phyloP scores from a whole-genome alignment of 2,797 vertebrate genomes.

The Sebastiscus tertius region DNA sequence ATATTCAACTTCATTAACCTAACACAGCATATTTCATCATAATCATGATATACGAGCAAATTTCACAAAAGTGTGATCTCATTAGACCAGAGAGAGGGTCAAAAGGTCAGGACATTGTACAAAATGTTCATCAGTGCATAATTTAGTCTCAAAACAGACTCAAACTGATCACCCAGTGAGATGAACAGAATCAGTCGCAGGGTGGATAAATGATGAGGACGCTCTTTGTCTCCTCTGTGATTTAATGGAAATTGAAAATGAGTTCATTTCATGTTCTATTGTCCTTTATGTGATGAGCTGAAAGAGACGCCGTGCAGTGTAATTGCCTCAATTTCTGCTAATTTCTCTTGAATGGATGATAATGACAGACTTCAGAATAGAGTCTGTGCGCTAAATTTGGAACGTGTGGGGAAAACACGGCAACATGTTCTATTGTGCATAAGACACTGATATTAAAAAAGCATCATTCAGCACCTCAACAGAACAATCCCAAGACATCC shows the following conservation, averaged over 20 bases:
- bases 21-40: background rate
- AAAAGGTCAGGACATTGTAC: background rate
- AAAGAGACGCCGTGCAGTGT: background rate
- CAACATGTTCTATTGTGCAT: too few species aligned
- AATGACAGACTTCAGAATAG: conserved; percentile 21
- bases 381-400: conserved; percentile 1
- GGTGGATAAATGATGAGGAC: background rate
- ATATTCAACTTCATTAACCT: background rate
- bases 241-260: conserved; percentile 50
- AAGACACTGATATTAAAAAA: background rate
- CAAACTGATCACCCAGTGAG: background rate
- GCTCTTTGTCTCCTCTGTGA: conserved; percentile 11
- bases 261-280: conserved; percentile 41
- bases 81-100: background rate
- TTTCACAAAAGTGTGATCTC: background rate
- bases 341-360: conserved; percentile 32
- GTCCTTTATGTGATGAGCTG: conserved; percentile 49
- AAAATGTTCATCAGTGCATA: background rate
- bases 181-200: background rate
- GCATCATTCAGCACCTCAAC: background rate
- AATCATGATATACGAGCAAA: background rate
- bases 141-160: background rate
- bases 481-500: background rate
- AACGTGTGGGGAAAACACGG: background rate
- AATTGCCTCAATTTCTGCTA: conserved; percentile 36